Evolutionary conservation across 1,140 invertebrate species (phyloP).

Genomic region (Trachymyrmex cornetzi): DNA sequence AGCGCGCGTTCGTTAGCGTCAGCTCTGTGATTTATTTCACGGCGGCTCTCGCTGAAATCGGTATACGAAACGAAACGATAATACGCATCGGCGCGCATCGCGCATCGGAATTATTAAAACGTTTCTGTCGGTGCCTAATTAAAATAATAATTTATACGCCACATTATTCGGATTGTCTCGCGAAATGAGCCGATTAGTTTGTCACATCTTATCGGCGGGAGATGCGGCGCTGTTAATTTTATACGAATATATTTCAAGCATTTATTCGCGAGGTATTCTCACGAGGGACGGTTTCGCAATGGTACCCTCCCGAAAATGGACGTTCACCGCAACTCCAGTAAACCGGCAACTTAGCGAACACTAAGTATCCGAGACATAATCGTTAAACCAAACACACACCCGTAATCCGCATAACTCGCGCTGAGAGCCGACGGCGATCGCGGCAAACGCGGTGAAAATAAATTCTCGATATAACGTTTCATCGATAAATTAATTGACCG

Average conservation of each 20-base stretch:
- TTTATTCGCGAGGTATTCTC: not conserved
- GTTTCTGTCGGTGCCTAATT: slow-evolving; percentile 55
- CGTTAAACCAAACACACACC: slow-evolving; percentile 56
- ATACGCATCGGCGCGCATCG: slow-evolving; percentile 45
- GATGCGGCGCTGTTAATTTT: not conserved
- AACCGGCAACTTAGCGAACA: slow-evolving; percentile 43
- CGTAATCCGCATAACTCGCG: slow-evolving; percentile 49
- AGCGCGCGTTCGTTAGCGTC: slow-evolving; percentile 69
- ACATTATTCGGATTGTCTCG: slow-evolving; percentile 39
- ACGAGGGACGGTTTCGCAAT: not conserved
- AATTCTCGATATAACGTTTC: slow-evolving; percentile 63
- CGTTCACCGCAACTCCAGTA: slow-evolving; percentile 18
- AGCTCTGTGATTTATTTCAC: slow-evolving; percentile 67
- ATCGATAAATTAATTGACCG: slow-evolving; percentile 71
- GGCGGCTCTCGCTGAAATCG: slow-evolving; percentile 62
- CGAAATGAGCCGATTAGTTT: slow-evolving; percentile 43
- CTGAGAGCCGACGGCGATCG: slow-evolving; percentile 53
- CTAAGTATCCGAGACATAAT: slow-evolving; percentile 59
- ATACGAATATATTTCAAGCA: too few species aligned
- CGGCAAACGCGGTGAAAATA: slow-evolving; percentile 61
- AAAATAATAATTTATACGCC: slow-evolving; percentile 50
- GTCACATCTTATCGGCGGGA: slow-evolving; percentile 1
- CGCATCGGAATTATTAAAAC: slow-evolving; percentile 57
- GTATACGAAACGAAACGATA: slow-evolving; percentile 53
- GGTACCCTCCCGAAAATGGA: slow-evolving; percentile 6